Base-by-base conservation (phyloP, 2,888 invertebrate genomes). In the Caenorhabditis sulstoni region DNA sequence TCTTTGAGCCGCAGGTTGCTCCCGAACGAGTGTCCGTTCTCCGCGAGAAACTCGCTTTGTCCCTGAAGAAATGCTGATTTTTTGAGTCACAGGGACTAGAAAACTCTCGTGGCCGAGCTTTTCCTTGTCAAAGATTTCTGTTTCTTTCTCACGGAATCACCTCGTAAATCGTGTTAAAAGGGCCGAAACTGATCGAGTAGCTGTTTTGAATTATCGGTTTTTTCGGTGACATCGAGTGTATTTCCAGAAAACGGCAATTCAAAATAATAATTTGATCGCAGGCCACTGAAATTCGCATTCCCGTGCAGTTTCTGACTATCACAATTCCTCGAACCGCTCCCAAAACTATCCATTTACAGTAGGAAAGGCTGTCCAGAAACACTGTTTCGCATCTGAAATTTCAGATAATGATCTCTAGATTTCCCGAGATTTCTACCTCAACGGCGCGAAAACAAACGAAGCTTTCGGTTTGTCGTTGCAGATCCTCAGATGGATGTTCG, bases 391-490 rank as follows among this genome's bases (percentile, higher is more conserved):
- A 53, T 50, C 70, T 76, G 61, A n/a, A 75, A 49, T 29, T 29
- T 7, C 29, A 29, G 29, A 29, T 5, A 5, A 3, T 29, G 3
- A 3, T 7, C 29, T 29, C 29, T 7, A 29, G 4, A 29, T 29
- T 29, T 29, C 29, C 49, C 16, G 20, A 16, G 18, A 29, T n/a
- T n/a, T n/a, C n/a, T 37, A 47, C 20, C 77, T 65, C 29, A 70
- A 50, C 7, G 70, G 70, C 7, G 52, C 78, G 22, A 78, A 71
- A 22, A 78, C 55, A n/a, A 59, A 78, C 18, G 78, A 78, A 9
- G 78, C 78, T 20, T 78, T 78, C 8, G 71, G 61, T 57, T 71
- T 78, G 49, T 78, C 78, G 53, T 78, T 66, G 22, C 65, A 71
- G 16, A 78, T 71, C 57, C 78, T 52, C 11, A 78, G 29, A 62